These are phyloP conservation scores for Ennomos fuscantarius DNA, from an alignment of 2,888 invertebrate genomes.

Conservation along the genomic window DNA sequence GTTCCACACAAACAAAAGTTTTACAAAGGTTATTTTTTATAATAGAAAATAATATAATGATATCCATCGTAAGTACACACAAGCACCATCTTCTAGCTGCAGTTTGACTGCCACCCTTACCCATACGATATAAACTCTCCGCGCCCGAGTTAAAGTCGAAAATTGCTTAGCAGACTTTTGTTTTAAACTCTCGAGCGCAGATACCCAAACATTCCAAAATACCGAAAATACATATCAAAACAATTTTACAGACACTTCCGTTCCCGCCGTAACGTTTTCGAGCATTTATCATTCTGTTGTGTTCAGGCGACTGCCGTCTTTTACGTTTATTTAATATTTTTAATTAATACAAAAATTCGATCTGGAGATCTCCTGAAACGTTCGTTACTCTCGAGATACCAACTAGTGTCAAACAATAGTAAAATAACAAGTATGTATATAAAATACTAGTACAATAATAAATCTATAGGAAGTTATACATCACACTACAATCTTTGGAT, in stretches of 20 bases:
- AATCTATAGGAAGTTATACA: slow-evolving; percentile 80
- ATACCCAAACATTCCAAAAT: slow-evolving; percentile 50
- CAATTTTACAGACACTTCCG: slow-evolving; percentile 49
- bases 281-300: slow-evolving; percentile 37
- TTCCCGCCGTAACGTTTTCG: slow-evolving; percentile 40
- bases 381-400: slow-evolving; percentile 60
- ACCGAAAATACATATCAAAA: slow-evolving; percentile 41
- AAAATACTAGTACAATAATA: slow-evolving; percentile 78
- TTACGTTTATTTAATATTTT: slow-evolving; percentile 26
- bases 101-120: slow-evolving; percentile 73
- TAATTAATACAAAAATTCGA: slow-evolving; percentile 55
- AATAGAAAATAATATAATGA: slow-evolving; percentile 68
- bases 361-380: slow-evolving; percentile 65
- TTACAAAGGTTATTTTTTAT: slow-evolving; percentile 55
- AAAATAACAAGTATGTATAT: slow-evolving; percentile 70
- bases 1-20: slow-evolving; percentile 64
- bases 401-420: slow-evolving; percentile 71
- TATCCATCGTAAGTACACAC: slow-evolving; percentile 82
- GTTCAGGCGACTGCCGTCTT: slow-evolving; percentile 36
- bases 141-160: slow-evolving; percentile 44
- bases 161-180: slow-evolving; percentile 52
- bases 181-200: slow-evolving; percentile 41
- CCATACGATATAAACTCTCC: slow-evolving; percentile 57
- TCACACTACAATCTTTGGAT: slow-evolving; percentile 84
- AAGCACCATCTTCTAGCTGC: slow-evolving; percentile 77